Evolutionary conservation across 2,797 vertebrate species (phyloP).

Genomic region (Sebastes hubbsi): DNA sequence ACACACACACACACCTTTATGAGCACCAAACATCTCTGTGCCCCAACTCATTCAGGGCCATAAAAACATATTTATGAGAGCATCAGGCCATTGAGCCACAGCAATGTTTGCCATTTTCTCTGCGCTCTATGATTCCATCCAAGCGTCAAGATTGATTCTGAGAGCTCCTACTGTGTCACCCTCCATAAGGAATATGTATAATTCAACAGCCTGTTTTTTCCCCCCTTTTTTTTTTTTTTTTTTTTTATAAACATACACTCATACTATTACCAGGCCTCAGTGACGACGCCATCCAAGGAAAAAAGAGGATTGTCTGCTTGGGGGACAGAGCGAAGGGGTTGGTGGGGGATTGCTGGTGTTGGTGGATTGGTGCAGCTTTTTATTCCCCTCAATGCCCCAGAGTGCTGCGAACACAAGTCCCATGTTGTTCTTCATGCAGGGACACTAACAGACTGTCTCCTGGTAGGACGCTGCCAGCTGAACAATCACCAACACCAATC

Average conservation of each 20-base stretch:
- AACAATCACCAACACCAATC: constrained; percentile 81
- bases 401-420: constrained; percentile 59
- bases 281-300: constrained; percentile 61
- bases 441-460: constrained; percentile 75
- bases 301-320: constrained; percentile 68
- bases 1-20: constrained; percentile 65
- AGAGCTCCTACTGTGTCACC: constrained; percentile 80
- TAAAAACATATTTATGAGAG: constrained; percentile 86
- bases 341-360: constrained; percentile 25
- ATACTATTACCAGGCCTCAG: constrained; percentile 73
- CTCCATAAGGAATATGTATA: constrained; percentile 82
- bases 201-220: constrained; percentile 74
- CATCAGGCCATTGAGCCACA: constrained; percentile 82
- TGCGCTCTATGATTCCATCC: constrained; percentile 80
- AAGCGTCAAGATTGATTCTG: constrained; percentile 82
- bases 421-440: constrained; percentile 63
- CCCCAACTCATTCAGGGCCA: constrained; percentile 74
- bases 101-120: constrained; percentile 85
- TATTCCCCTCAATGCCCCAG: constrained; percentile 55
- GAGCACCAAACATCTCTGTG: constrained; percentile 74
- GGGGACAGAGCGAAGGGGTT: constrained; percentile 37
- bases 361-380: constrained; percentile 57
- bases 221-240: constrained; percentile 35
- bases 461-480: constrained; percentile 77
- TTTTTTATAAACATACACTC: constrained; percentile 76